phyloP scores from a whole-genome alignment of 2,888 invertebrate species.

The Drosophila ezoana region DNA sequence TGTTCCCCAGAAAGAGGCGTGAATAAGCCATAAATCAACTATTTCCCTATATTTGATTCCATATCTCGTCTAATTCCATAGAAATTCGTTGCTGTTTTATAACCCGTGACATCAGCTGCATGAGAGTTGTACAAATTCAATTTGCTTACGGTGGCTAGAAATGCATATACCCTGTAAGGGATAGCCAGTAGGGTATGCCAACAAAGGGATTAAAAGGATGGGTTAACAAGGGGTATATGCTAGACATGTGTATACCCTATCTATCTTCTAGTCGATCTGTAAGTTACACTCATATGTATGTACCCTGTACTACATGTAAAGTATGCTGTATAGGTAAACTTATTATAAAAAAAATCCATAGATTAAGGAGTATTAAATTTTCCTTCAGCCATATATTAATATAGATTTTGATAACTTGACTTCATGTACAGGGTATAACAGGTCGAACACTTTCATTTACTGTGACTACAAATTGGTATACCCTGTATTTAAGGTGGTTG shows the following conservation, averaged over 20 bases:
- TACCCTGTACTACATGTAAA: background rate
- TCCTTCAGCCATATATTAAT: no score
- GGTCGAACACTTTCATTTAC: background rate
- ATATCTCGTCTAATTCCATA: slow-evolving; percentile 28
- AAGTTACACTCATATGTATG: background rate
- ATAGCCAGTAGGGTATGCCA: background rate
- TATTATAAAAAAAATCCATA: no score
- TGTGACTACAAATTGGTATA: background rate
- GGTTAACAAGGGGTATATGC: background rate
- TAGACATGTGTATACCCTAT: background rate
- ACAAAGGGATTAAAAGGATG: background rate
- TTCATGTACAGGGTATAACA: background rate
- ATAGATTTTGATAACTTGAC: no score
- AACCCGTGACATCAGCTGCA: slow-evolving; percentile 44
- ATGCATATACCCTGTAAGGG: slow-evolving; percentile 4
- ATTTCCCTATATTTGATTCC: slow-evolving; percentile 20
- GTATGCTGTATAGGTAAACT: no score
- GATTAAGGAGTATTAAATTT: no score
- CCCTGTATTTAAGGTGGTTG: background rate
- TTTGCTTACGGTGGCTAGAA: slow-evolving; percentile 35
- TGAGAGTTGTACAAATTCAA: slow-evolving; percentile 59
- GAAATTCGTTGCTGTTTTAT: slow-evolving; percentile 22
- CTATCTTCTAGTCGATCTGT: background rate
- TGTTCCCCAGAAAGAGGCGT: slow-evolving; percentile 7
- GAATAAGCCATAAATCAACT: slow-evolving; percentile 25